Percentiles rank a stretch among this genome's conserved stretches.
phyloP scores from a whole-genome alignment of 1,140 invertebrate genomes.

The Drosophila asahinai region DNA sequence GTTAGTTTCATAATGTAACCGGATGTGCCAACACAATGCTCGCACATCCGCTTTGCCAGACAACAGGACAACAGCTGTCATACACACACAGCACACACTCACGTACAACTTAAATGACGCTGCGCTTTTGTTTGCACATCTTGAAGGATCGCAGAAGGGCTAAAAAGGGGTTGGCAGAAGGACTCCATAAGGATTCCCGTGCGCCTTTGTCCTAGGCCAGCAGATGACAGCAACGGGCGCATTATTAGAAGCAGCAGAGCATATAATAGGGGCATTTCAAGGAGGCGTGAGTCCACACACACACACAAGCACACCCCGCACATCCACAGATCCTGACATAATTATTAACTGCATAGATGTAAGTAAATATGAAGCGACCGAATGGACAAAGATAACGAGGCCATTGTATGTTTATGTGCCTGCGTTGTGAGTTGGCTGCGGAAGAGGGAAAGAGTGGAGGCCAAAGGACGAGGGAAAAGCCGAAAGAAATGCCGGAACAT shows the following conservation, averaged over 20 bases:
- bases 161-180: slow-evolving; percentile 8
- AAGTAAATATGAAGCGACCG: slow-evolving; percentile 79
- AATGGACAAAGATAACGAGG: slow-evolving; percentile 75
- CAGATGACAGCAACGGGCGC: slow-evolving; percentile 75
- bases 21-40: slow-evolving; percentile 84
- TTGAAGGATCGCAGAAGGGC: slow-evolving; percentile 40
- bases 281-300: slow-evolving; percentile 68
- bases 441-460: neutral
- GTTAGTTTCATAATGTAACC: slow-evolving; percentile 82
- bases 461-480: neutral
- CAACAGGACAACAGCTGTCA: slow-evolving; percentile 81
- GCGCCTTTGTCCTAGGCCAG: slow-evolving; percentile 58
- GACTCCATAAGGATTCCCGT: slow-evolving; percentile 32
- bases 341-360: slow-evolving; percentile 77
- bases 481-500: slow-evolving; percentile 42
- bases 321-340: slow-evolving; percentile 65
- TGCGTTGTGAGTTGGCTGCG: slow-evolving; percentile 9
- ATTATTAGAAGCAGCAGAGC: slow-evolving; percentile 81
- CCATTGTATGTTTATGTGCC: slow-evolving; percentile 57
- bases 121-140: slow-evolving; percentile 82
- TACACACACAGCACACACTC: slow-evolving; percentile 48
- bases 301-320: slow-evolving; percentile 26
- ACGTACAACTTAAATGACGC: slow-evolving; percentile 49
- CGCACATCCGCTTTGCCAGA: slow-evolving; percentile 77
- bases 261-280: slow-evolving; percentile 82